Evolutionary conservation across 2,113 vertebrate species (phyloP), one percentile per base, ranked within the genome.

Genomic region (Cynocephalus volans): DNA sequence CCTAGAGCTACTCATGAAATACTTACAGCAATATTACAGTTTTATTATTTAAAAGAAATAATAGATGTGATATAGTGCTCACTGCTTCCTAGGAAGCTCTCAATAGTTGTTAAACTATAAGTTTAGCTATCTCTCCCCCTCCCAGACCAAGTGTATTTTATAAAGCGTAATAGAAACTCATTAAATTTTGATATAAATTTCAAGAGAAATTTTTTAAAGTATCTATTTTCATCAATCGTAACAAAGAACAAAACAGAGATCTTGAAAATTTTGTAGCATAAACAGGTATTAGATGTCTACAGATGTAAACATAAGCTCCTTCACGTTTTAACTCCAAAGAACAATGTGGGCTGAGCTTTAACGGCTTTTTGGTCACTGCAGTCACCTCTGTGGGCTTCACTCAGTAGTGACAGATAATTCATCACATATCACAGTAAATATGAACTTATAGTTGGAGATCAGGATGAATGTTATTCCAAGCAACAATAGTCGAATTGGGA

Each of bases 401-500:
- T 96, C 41, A 92, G 5, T 11, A 41, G 15, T 77, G 76, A 88
- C 89, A 94, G 72, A 56, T 73, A 85, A 50, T 93, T 87, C 52
- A 56, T 95, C 69, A 95, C 10, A 67, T 77, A 75, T 88, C 41
- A 90, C 36, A 85, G 54, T 89, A 85, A 76, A 50, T 91, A 82
- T 77, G 82, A 96, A 93, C 77, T 92, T 92, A 8, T 33, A 96
- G 45, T 95, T 95, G 96, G 64, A 87, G 18, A 33, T 62, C 69
- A 95, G 72, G 95, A 97, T 95, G 67, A 81, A 65, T 3, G 0
- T 93, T 97, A 70, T 65, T 90, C 94, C 15, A 80, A 96, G 48
- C 72, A 97, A 95, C 60, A 84, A 52, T 93, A 76, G 62, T 72
- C 97, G 88, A 98, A 98, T 73, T 95, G 86, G 60, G 41, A 96